Conservation (phyloP, 2,888 invertebrate genomes). For the Temnothorax unifasciatus region DNA sequence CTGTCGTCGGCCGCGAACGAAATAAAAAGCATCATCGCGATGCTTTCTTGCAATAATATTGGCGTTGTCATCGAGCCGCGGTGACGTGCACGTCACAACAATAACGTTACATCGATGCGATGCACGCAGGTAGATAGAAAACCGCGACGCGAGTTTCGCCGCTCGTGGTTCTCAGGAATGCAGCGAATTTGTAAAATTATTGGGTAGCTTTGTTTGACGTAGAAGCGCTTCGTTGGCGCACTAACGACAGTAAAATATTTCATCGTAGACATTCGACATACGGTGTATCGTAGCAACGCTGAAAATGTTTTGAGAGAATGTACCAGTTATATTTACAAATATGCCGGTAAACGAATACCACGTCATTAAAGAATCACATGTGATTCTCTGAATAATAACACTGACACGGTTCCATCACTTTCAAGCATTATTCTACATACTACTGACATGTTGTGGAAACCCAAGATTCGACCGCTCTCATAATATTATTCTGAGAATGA, state of each 20-base stretch:
- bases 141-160: background rate
- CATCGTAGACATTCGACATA: constrained; percentile 9
- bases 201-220: constrained; percentile 3
- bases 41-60: background rate
- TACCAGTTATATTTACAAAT: background rate
- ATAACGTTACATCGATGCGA: constrained; percentile 21
- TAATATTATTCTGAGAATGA: constrained; percentile 13
- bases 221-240: constrained; percentile 6
- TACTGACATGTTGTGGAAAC: background rate
- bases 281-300: background rate
- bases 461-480: background rate
- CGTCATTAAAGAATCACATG: background rate
- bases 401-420: background rate
- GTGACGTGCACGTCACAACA: constrained; percentile 9
- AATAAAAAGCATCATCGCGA: background rate
- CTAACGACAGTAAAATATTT: constrained; percentile 12
- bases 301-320: background rate
- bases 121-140: constrained; percentile 1
- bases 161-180: constrained; percentile 41
- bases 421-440: background rate
- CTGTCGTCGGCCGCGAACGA: background rate
- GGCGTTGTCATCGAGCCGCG: background rate
- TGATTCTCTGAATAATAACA: background rate
- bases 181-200: constrained; percentile 48
- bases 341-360: background rate